Base-by-base conservation (phyloP, 2,888 invertebrate genomes). In the Mystacides longicornis region DNA sequence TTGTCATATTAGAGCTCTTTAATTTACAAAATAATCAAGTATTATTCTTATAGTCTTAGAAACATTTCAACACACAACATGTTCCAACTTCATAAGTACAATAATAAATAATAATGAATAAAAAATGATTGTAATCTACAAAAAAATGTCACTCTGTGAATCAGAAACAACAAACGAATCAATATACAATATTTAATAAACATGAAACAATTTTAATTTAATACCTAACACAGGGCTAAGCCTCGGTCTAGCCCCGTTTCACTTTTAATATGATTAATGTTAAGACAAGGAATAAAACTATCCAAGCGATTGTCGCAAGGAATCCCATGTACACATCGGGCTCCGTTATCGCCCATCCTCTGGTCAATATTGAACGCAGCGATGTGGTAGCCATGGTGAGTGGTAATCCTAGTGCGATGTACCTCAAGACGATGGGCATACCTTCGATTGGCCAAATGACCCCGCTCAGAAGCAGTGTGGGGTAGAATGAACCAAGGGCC, bases 371-470 rank as follows among this genome's bases (percentile, higher is more conserved):
- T 52, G 89, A 88, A 51, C 95, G 78, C 51, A 95, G 77, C 1
- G 93, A 86, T 43, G 93, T 89, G n/a, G 93, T 93, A n/a, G 94
- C 93, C 68, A 93, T 78, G 0, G 95, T 95, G 51, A 94, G 74
- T 0, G 95, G 95, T 51, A 95, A 80, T 64, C 87, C 85, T 47
- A 88, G 81, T 1, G 93, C 87, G 52, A 94, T 82, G 71, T 91
- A 91, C 63, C 87, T 80, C 27, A 96, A 75, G 56, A 88, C 79
- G 64, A 84, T 80, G 2, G 95, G 95, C 92, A 96, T 95, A 55
- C 93, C 93, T 70, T 96, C 93, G 60, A 95, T 87, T 56, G 96
- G 95, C 96, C 96, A 96, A 67, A 96, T 93, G 37, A 95, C 94
- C 54, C 95, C 95, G 65, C 93, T 93, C 48, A 95, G 81, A 55